These are phyloP conservation scores for Pristionchus japonicus DNA, from an alignment of 2,888 invertebrate genomes.

Conservation along the genomic window DNA sequence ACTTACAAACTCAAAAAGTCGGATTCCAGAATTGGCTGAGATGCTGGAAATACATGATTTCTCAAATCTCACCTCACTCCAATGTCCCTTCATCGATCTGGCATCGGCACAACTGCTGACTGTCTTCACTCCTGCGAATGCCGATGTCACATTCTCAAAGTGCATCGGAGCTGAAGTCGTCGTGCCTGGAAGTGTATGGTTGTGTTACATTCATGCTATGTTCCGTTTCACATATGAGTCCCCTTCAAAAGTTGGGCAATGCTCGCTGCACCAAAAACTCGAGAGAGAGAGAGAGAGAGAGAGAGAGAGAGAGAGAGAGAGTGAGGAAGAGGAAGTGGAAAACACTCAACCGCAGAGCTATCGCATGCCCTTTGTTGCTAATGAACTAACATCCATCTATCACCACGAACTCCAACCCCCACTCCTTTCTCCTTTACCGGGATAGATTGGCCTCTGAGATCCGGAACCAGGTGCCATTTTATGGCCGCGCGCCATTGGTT, in stretches of 20 bases:
- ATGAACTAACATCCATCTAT: not conserved
- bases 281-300: not conserved
- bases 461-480: slow-evolving; percentile 9
- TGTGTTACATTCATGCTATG: not conserved
- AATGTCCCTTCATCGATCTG: slow-evolving; percentile 19
- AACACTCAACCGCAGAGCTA: not conserved
- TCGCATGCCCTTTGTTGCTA: not conserved
- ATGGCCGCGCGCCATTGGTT: not conserved
- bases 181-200: slow-evolving; percentile 1
- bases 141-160: slow-evolving; percentile 30
- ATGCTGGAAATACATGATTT: too few species aligned
- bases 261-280: not conserved
- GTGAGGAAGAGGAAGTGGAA: slow-evolving; percentile 23
- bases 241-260: not conserved
- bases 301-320: too few species aligned
- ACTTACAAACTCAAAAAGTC: not conserved
- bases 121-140: slow-evolving; percentile 35
- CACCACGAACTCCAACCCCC: not conserved
- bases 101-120: slow-evolving; percentile 43
- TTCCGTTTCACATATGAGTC: not conserved
- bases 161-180: slow-evolving; percentile 3
- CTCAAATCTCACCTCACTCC: slow-evolving; percentile 25
- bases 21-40: not conserved
- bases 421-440: not conserved
- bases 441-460: not conserved